Evolutionary conservation across 2,888 invertebrate genomes (phyloP).

Genomic region (Caenorhabditis sp.): DNA sequence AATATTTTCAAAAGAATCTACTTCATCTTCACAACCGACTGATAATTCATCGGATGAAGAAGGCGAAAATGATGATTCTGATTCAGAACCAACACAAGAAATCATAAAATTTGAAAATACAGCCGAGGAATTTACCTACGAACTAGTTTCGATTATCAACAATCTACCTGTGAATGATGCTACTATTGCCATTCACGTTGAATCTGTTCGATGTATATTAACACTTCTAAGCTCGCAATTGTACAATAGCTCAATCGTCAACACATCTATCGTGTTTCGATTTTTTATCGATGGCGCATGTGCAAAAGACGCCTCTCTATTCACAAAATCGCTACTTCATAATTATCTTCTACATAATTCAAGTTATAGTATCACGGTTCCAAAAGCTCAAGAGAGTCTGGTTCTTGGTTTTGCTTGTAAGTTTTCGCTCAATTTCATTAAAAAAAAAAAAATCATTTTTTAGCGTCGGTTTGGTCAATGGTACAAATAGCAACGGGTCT

Average conservation of each 20-base stretch:
- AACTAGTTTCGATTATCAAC: slow-evolving; percentile 82
- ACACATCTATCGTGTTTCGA: slow-evolving; percentile 71
- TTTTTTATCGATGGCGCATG: slow-evolving; percentile 71
- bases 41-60: slow-evolving; percentile 22
- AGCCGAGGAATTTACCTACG: slow-evolving; percentile 81
- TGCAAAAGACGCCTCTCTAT: slow-evolving; percentile 60
- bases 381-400: slow-evolving; percentile 80
- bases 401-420: slow-evolving; percentile 81
- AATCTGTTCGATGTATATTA: slow-evolving; percentile 72
- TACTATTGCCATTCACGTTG: slow-evolving; percentile 70
- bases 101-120: slow-evolving; percentile 70
- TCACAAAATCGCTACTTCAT: slow-evolving; percentile 72
- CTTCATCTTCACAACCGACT: slow-evolving; percentile 1
- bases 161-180: slow-evolving; percentile 78
- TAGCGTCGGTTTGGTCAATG: slow-evolving; percentile 69
- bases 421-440: no score
- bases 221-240: slow-evolving; percentile 73
- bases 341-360: slow-evolving; percentile 72
- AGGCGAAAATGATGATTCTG: slow-evolving; percentile 14
- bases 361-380: slow-evolving; percentile 43
- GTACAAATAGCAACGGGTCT: slow-evolving; percentile 57
- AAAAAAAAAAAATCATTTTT: no score
- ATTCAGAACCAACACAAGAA: slow-evolving; percentile 22
- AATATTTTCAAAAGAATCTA: slow-evolving; percentile 42
- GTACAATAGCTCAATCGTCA: slow-evolving; percentile 72